Conservation (phyloP, 2,113 vertebrate species). For the Sterrhoptilus dennistouni region DNA sequence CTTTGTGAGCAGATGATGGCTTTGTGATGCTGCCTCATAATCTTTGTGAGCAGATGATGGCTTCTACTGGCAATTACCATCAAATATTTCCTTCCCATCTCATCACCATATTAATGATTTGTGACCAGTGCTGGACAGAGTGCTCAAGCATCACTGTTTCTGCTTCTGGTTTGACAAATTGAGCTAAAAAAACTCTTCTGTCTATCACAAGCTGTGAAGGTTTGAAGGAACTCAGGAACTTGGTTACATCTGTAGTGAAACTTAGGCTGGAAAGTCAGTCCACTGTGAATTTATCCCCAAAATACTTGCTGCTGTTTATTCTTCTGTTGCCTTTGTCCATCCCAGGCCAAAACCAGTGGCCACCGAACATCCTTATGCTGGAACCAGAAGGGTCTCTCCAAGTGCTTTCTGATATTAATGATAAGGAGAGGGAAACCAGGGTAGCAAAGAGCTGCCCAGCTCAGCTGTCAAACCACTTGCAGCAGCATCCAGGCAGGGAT, state of each 20-base stretch:
- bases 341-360: neutral
- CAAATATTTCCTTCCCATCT: neutral
- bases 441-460: neutral
- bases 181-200: neutral
- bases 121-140: neutral
- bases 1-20: neutral
- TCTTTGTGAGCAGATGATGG: neutral
- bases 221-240: neutral
- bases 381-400: neutral
- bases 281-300: neutral
- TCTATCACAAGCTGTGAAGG: neutral
- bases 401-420: neutral
- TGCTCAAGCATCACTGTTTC: neutral
- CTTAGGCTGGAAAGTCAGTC: neutral
- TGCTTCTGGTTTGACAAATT: neutral
- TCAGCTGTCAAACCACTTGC: fast-evolving
- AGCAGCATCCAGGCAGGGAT: neutral
- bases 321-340: neutral
- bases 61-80: neutral
- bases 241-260: neutral
- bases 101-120: neutral
- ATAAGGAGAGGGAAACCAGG: neutral
- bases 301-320: neutral
- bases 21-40: neutral
- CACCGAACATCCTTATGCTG: neutral